Base-by-base conservation (phyloP, 2,113 vertebrate genomes). In the Epinephelus fuscoguttatus region DNA sequence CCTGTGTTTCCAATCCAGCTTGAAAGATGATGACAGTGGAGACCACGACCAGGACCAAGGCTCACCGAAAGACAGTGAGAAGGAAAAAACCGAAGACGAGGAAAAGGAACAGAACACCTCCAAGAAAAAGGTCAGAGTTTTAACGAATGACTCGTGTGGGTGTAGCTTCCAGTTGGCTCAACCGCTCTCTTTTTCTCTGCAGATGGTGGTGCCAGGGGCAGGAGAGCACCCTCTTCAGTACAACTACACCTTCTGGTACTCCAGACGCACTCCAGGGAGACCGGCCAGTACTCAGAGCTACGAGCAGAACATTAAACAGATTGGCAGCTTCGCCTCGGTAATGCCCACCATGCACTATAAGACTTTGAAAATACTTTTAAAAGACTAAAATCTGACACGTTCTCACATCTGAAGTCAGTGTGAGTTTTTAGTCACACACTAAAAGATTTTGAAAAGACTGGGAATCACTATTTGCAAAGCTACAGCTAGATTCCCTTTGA, bases 221-320 rank as follows among this genome's bases (percentile, higher is more conserved):
- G 96, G 96, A 25, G 96, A 97, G 82, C 96, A 97, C 70, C 96
- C 96, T 61, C 94, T 97, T 69, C 96, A 97, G 68, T 96, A 96
- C 82, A 96, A 96, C 88, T 97, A 96, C 93, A 93, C 95, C 33
- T 96, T 97, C 86, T 97, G 96, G 96, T 97, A 96, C 87, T 97
- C 96, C 21, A 94, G 96, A 40, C 95, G 96, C 45, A 97, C 96
- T 10, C 96, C 96, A 0, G 96, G 96, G 59, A 93, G 96, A 63
- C 96, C 96, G 6, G 94, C 96, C 52, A 96, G 96, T 78, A 95
- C 96, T 42, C 96, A 96, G 88, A 96, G 96, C 90, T 97, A 96
- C 18, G 96, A 96, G 67, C 95, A 96, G 93, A 97, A 97, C 92
- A 97, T 97, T 87, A 96, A 95, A 86, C 96, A 95, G 90, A 96